Evolutionary conservation across 2,113 vertebrate genomes (phyloP).

Genomic region (Propithecus coquereli): DNA sequence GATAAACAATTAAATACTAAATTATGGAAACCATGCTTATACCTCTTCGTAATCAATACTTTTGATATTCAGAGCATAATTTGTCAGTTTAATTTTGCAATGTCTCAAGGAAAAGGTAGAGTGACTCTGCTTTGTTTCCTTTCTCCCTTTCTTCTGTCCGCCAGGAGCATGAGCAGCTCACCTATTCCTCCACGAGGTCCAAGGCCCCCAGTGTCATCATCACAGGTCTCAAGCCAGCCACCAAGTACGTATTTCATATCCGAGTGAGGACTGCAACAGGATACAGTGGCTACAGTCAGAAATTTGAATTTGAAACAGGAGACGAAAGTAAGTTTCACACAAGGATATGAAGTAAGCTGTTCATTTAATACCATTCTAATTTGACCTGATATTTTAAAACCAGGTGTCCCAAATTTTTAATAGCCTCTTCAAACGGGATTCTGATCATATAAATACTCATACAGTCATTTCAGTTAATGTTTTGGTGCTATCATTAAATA

Average conservation of each 20-base stretch:
- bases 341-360: background rate
- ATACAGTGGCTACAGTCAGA: slow-evolving; percentile 94
- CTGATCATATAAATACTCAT: background rate
- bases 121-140: slow-evolving; percentile 70
- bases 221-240: slow-evolving; percentile 93
- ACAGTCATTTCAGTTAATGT: background rate
- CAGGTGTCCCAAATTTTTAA: background rate
- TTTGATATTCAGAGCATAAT: slow-evolving; percentile 67
- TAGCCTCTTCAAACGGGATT: background rate
- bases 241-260: slow-evolving; percentile 94
- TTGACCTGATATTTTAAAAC: slow-evolving; percentile 16
- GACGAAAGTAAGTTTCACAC: slow-evolving; percentile 91
- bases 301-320: slow-evolving; percentile 95
- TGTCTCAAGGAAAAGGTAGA: slow-evolving; percentile 57
- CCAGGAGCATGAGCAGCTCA: slow-evolving; percentile 94
- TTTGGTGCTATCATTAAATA: background rate
- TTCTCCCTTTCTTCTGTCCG: slow-evolving; percentile 80
- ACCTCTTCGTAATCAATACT: slow-evolving; percentile 55
- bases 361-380: background rate
- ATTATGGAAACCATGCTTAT: slow-evolving; percentile 57
- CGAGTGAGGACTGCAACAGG: slow-evolving; percentile 91
- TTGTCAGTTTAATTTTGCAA: slow-evolving; percentile 64
- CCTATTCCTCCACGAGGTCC: slow-evolving; percentile 95
- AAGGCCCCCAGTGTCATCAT: slow-evolving; percentile 95
- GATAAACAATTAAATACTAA: slow-evolving; percentile 34